A percentile compares a stretch with the other conserved stretches of the same genome.
These are phyloP conservation scores for Ispidina picta DNA, from an alignment of 2,797 vertebrate species.

Conservation along the genomic window DNA sequence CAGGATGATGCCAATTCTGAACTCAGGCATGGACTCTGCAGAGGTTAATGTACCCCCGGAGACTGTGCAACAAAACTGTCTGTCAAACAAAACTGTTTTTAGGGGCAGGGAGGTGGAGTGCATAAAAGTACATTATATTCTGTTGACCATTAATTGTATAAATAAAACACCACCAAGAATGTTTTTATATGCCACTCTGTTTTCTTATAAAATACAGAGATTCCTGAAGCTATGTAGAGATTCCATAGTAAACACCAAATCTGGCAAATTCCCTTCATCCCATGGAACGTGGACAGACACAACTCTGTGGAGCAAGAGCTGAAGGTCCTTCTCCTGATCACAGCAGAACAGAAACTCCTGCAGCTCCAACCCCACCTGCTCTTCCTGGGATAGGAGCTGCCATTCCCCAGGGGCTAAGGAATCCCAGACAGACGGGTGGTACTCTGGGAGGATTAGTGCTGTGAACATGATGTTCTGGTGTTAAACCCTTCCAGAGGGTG, in stretches of 20 bases:
- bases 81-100: slow-evolving; percentile 22
- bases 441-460: background rate
- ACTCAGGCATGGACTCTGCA: slow-evolving; percentile 43
- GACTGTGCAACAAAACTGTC: slow-evolving; percentile 34
- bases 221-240: slow-evolving; percentile 55
- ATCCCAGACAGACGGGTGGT: background rate
- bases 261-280: background rate
- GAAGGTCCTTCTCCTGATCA: background rate
- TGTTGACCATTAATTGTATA: slow-evolving; percentile 56
- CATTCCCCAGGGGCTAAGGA: background rate
- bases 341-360: background rate
- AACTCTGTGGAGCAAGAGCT: background rate
- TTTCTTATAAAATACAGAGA: slow-evolving; percentile 65
- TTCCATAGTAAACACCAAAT: slow-evolving; percentile 51
- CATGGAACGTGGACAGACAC: background rate
- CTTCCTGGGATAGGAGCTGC: background rate
- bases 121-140: slow-evolving; percentile 45
- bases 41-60: slow-evolving; percentile 58
- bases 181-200: slow-evolving; percentile 53
- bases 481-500: background rate
- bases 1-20: slow-evolving; percentile 63
- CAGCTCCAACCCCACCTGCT: background rate
- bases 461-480: background rate
- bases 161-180: slow-evolving; percentile 47
- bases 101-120: background rate